Evolutionary conservation across 2,888 invertebrate genomes (phyloP).

Genomic region (Aleiodes alternator): DNA sequence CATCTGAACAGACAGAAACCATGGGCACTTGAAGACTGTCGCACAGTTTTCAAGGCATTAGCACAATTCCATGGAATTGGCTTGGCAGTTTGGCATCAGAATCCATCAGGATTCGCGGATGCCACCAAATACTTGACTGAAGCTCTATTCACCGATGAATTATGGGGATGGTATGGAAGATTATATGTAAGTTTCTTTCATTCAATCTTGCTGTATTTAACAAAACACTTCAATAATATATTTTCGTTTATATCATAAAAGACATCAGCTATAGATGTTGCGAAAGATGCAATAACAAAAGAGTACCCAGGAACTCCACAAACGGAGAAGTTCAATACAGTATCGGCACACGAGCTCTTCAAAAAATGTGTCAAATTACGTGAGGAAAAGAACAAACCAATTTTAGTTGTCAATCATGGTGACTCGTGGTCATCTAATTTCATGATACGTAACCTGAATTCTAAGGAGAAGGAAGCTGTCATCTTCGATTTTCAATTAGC

Average conservation of each 20-base stretch:
- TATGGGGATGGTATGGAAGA: constrained; percentile 66
- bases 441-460: constrained; percentile 75
- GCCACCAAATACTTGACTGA: constrained; percentile 63
- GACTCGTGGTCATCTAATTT: constrained; percentile 88
- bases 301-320: constrained; percentile 80
- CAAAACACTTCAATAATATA: constrained; percentile 10
- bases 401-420: constrained; percentile 81
- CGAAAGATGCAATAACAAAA: constrained; percentile 80
- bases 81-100: constrained; percentile 74
- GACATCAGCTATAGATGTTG: constrained; percentile 66
- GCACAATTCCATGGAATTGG: constrained; percentile 75
- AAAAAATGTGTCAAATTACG: constrained; percentile 70
- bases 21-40: constrained; percentile 67
- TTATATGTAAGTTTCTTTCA: constrained; percentile 62
- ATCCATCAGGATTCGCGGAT: constrained; percentile 68
- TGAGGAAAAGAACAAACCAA: constrained; percentile 57
- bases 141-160: constrained; percentile 61
- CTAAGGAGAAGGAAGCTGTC: constrained; percentile 73
- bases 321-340: constrained; percentile 77
- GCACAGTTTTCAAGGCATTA: constrained; percentile 69
- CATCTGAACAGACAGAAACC: constrained; percentile 64
- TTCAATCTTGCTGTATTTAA: not conserved
- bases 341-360: constrained; percentile 77
- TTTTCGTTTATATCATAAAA: constrained; percentile 40
- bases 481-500: constrained; percentile 84